These are phyloP conservation scores for Sylvicola cinctus DNA, from an alignment of 2,888 invertebrate genomes.

Conservation along the genomic window DNA sequence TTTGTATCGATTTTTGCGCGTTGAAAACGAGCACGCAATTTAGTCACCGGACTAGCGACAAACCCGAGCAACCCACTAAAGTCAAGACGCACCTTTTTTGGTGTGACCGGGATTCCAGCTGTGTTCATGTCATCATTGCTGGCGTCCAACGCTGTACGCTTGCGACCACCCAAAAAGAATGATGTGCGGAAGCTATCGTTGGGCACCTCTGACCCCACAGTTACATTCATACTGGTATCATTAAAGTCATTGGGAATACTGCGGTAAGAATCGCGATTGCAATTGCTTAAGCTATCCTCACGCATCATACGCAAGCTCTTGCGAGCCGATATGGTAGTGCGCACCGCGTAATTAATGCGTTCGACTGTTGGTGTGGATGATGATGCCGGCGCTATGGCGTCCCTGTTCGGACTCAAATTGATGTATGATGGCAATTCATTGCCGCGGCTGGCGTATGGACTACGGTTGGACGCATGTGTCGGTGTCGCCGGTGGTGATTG, in stretches of 20 bases:
- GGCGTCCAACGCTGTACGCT: slow-evolving; percentile 13
- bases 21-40: slow-evolving; percentile 18
- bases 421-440: no score
- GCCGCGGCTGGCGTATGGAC: no score
- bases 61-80: slow-evolving; percentile 15
- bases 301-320: slow-evolving; percentile 17
- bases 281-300: slow-evolving; percentile 14
- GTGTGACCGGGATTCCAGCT: slow-evolving; percentile 5
- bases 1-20: slow-evolving; percentile 16
- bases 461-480: neutral
- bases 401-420: slow-evolving; percentile 2
- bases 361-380: neutral
- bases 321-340: slow-evolving; percentile 17
- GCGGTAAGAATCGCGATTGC: slow-evolving; percentile 16
- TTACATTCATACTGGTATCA: slow-evolving; percentile 21
- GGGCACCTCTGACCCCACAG: slow-evolving; percentile 20
- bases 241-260: slow-evolving; percentile 18
- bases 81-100: slow-evolving; percentile 20
- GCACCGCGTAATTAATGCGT: slow-evolving; percentile 1
- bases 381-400: no score
- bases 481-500: neutral
- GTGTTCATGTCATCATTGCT: neutral
- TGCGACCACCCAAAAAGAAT: slow-evolving; percentile 19
- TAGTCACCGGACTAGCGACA: slow-evolving; percentile 18
- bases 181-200: slow-evolving; percentile 15